Evolutionary conservation across 2,113 vertebrate genomes (phyloP).

Genomic region (Sitta europaea): DNA sequence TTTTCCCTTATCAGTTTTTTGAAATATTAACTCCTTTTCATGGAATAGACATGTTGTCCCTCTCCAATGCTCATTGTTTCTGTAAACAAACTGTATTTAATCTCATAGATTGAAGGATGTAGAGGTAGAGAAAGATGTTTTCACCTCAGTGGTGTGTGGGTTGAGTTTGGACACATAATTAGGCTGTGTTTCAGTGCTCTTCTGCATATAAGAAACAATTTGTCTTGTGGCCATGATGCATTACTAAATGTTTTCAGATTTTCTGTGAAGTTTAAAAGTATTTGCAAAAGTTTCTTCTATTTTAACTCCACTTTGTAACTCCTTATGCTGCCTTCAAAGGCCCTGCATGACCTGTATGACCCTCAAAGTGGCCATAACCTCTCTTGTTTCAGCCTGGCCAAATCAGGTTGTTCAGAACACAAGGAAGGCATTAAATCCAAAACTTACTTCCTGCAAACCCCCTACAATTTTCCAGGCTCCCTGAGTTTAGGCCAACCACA

Average conservation of each 20-base stretch:
- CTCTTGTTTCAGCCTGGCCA: not conserved
- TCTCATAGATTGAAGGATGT: not conserved
- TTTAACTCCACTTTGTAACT: not conserved
- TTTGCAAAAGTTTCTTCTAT: not conserved
- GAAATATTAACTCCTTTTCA: not conserved
- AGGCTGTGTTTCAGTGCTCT: not conserved
- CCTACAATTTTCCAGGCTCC: not conserved
- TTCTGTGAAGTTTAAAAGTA: not conserved
- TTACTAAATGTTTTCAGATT: not conserved
- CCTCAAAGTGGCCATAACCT: not conserved
- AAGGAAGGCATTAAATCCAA: not conserved
- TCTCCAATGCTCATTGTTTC: not conserved
- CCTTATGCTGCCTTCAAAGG: not conserved
- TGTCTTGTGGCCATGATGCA: not conserved
- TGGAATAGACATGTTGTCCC: not conserved
- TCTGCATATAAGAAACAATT: not conserved
- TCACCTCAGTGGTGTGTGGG: not conserved
- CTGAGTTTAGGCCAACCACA: not conserved
- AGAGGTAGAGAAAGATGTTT: not conserved
- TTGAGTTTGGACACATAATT: not conserved
- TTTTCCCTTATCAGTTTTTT: not conserved
- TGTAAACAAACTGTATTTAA: not conserved
- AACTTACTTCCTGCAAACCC: not conserved
- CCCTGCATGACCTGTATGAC: not conserved
- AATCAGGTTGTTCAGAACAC: not conserved